Conservation (phyloP, 2,888 invertebrate species). For the Synanthedon tipuliformis region DNA sequence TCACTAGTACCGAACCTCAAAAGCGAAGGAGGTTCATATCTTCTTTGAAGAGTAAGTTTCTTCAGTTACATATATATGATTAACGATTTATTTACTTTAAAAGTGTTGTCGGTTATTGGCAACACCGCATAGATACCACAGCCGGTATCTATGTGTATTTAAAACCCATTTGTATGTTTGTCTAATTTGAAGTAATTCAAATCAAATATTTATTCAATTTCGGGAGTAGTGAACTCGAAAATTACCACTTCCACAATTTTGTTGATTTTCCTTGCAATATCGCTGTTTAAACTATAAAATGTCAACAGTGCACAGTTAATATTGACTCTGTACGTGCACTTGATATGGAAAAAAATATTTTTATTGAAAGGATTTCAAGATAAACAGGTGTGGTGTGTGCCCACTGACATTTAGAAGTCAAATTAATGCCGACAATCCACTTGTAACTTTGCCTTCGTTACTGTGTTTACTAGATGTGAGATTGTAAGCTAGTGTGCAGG, state of each 20-base stretch:
- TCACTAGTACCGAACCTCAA: too few species aligned
- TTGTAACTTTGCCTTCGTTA: too few species aligned
- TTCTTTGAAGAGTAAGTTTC: too few species aligned
- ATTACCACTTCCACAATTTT: slow-evolving; percentile 17
- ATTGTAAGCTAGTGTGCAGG: too few species aligned
- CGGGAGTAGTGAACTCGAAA: slow-evolving; percentile 45
- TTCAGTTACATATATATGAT: too few species aligned
- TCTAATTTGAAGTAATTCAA: slow-evolving; percentile 21
- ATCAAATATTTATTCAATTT: slow-evolving; percentile 41
- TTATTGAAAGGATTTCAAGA: slow-evolving; percentile 25
- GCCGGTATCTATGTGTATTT: too few species aligned
- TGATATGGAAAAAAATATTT: slow-evolving; percentile 53
- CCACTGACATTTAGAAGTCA: slow-evolving; percentile 21
- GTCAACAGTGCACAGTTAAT: slow-evolving; percentile 46
- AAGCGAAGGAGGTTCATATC: too few species aligned
- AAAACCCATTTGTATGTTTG: not conserved
- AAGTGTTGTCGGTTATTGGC: too few species aligned
- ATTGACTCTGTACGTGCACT: slow-evolving; percentile 46
- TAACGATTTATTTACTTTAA: too few species aligned
- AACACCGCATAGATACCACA: too few species aligned
- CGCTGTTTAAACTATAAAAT: slow-evolving; percentile 51
- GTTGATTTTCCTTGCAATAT: slow-evolving; percentile 31
- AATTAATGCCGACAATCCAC: not conserved
- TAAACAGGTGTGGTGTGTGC: slow-evolving; percentile 48
- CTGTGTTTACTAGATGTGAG: too few species aligned